Percentiles rank a stretch among this genome's conserved stretches.
Conservation (phyloP, 37 sponge, comb jelly and placozoan species). For the Aphrocallistes beatrix region DNA sequence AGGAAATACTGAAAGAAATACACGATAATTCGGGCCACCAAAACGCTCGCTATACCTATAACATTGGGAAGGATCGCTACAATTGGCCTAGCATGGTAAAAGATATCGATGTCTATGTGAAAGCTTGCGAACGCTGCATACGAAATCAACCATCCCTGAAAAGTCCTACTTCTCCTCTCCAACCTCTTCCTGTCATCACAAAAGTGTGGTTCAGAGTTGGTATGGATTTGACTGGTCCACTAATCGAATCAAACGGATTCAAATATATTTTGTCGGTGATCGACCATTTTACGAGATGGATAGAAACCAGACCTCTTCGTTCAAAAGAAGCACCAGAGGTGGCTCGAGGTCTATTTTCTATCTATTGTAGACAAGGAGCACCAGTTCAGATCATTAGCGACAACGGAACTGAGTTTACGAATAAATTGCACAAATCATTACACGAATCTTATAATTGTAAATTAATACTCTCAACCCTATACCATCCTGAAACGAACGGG, state of each 20-base stretch:
- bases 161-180: neutral
- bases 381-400: neutral
- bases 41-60: neutral
- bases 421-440: neutral
- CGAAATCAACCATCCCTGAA: neutral
- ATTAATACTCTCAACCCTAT: neutral
- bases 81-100: neutral
- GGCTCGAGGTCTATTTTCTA: neutral
- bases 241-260: neutral
- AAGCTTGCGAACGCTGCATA: neutral
- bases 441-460: neutral
- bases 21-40: neutral
- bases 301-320: neutral
- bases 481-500: neutral
- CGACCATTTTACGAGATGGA: neutral
- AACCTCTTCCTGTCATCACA: neutral
- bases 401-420: neutral
- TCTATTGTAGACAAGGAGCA: neutral
- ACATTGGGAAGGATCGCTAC: neutral
- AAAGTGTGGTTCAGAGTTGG: neutral
- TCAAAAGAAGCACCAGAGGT: neutral
- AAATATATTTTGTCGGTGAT: neutral
- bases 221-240: slow-evolving; percentile 2
- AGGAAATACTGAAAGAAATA: neutral
- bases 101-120: neutral